Evolutionary conservation across 2,888 invertebrate genomes (phyloP), one percentile per base, ranked within the genome.

Genomic region (Melanargia galathea): DNA sequence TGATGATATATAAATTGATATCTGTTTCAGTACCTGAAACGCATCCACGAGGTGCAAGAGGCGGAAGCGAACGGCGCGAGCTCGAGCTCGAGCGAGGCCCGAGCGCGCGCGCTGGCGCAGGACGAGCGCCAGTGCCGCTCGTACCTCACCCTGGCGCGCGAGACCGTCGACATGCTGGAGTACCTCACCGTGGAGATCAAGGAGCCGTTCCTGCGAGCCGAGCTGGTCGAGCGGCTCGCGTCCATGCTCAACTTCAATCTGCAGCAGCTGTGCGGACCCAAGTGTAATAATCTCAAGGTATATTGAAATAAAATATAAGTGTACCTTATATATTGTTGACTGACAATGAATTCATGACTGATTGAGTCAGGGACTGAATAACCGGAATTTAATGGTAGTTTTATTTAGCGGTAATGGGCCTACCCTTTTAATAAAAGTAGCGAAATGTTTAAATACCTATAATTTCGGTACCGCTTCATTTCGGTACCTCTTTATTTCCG

Each of bases 161-260:
- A 99, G 87, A 99, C 99, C 0, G 98, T 99, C 55, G 98, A 99
- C 83, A 98, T 99, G 98, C 96, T 99, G 84, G 97, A 98, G 83
- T 98, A 99, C 87, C 92, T 99, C 74, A 98, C 99, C 20, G 96
- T 96, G 75, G 96, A 98, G 79, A 98, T 99, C 73, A 96, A 96
- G 78, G 97, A 98, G 81, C 98, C 99, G 46, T 99, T 99, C 91
- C 93, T 98, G 74, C 94, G 97, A 67, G 96, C 98, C 1, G 98
- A 98, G 90, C 92, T 99, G 69, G 98, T 97, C 48, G 98, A 98
- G 80, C 92, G 98, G 60, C 93, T 99, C 63, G 98, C 99, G 61
- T 98, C 99, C 63, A 99, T 99, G 99, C 93, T 99, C 71, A 99
- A 99, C 90, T 99, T 98, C 86, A 99, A 99, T 92, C 92, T 99